Percentiles rank a stretch among this genome's conserved stretches.
phyloP scores from a whole-genome alignment of 2,888 invertebrate genomes.

The Lithosia quadra region DNA sequence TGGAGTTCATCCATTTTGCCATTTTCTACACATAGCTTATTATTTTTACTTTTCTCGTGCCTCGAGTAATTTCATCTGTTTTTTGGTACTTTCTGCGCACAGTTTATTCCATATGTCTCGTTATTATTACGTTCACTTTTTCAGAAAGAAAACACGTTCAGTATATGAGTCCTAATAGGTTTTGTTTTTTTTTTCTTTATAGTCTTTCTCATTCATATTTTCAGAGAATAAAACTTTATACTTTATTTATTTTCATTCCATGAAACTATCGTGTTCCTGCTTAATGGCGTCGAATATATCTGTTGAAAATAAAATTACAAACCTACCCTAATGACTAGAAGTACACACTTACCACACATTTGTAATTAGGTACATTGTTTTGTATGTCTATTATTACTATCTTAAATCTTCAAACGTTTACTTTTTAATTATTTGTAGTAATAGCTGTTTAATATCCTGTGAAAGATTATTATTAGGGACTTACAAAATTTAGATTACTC shows the following conservation, averaged over 20 bases:
- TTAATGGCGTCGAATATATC: not conserved
- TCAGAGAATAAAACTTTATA: not conserved
- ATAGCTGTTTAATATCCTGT: not conserved
- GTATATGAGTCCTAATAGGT: too few species aligned
- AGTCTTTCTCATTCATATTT: not conserved
- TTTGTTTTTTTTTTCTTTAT: not conserved
- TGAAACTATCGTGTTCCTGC: not conserved
- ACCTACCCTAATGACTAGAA: not conserved
- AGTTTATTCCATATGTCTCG: too few species aligned
- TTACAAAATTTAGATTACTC: not conserved
- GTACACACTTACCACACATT: not conserved
- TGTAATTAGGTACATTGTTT: not conserved
- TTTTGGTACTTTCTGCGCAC: conserved; percentile 2
- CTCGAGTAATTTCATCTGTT: too few species aligned
- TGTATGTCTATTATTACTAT: not conserved
- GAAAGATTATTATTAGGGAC: not conserved
- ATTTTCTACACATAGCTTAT: conserved; percentile 5
- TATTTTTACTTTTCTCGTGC: conserved; percentile 8
- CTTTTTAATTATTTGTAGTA: not conserved
- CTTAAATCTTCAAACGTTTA: not conserved
- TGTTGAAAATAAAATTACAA: not conserved
- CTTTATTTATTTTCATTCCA: not conserved
- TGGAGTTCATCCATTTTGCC: not conserved
- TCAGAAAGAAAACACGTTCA: too few species aligned
- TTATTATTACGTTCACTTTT: too few species aligned